A percentile compares a stretch with the other conserved stretches of the same genome.
These are phyloP conservation scores for Baronia brevicornis DNA, from an alignment of 2,888 invertebrate genomes.

Conservation along the genomic window DNA sequence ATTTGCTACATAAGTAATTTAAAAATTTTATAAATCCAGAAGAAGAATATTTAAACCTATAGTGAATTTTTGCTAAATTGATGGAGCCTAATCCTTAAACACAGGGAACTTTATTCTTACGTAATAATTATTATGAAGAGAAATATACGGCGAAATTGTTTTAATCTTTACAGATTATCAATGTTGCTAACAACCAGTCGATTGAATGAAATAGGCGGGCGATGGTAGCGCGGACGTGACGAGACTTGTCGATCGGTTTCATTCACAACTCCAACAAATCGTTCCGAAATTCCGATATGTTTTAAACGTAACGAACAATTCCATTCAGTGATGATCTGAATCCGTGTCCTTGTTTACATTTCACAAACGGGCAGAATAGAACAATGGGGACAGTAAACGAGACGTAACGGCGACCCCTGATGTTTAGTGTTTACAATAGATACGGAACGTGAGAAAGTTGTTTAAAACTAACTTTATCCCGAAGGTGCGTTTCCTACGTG, in stretches of 20 bases:
- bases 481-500: slow-evolving; percentile 50
- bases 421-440: slow-evolving; percentile 59
- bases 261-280: slow-evolving; percentile 37
- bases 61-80: too few relatives aligned
- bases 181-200: slow-evolving; percentile 31
- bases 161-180: slow-evolving; percentile 20
- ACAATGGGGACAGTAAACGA: slow-evolving; percentile 61
- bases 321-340: slow-evolving; percentile 35
- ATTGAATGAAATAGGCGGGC: slow-evolving; percentile 41
- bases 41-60: too few relatives aligned
- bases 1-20: too few relatives aligned
- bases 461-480: slow-evolving; percentile 53
- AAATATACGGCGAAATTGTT: too few relatives aligned
- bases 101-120: too few relatives aligned
- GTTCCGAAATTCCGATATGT: too few relatives aligned
- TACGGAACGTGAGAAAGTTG: slow-evolving; percentile 67
- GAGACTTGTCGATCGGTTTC: slow-evolving; percentile 41
- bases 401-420: slow-evolving; percentile 54
- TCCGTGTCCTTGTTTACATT: slow-evolving; percentile 54
- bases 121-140: too few relatives aligned
- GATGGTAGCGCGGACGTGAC: slow-evolving; percentile 47
- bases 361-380: slow-evolving; percentile 58
- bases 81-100: too few relatives aligned
- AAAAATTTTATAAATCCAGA: too few relatives aligned
- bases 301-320: slow-evolving; percentile 31